Conservation (phyloP, 1,140 invertebrate species). For the Drosophila triauraria region DNA sequence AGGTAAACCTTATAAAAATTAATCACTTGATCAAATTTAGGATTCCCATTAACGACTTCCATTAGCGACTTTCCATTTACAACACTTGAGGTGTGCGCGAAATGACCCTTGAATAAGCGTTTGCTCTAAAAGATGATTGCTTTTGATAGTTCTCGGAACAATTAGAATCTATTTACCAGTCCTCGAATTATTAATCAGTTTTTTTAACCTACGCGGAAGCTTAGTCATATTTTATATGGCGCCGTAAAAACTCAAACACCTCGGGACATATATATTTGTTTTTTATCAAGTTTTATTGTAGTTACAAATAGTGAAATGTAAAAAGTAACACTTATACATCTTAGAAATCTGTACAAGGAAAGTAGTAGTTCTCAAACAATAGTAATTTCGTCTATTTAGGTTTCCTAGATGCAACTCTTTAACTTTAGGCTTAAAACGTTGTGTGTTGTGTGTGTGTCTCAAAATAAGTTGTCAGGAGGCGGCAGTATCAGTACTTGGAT, state of each 20-base stretch:
- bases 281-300: slow-evolving; percentile 37
- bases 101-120: slow-evolving; percentile 12
- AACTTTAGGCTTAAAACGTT: slow-evolving; percentile 56
- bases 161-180: slow-evolving; percentile 6
- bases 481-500: slow-evolving; percentile 43
- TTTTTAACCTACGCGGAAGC: not conserved
- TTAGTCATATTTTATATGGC: too few species aligned
- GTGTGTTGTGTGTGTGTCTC: slow-evolving; percentile 35
- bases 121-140: slow-evolving; percentile 4
- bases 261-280: not conserved
- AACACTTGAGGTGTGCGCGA: slow-evolving; percentile 20
- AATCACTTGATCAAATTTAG: slow-evolving; percentile 33
- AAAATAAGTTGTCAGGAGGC: slow-evolving; percentile 53
- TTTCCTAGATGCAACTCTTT: slow-evolving; percentile 24
- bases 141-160: slow-evolving; percentile 31
- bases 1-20: slow-evolving; percentile 10
- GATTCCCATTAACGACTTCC: slow-evolving; percentile 20
- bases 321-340: slow-evolving; percentile 57
- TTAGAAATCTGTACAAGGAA: slow-evolving; percentile 63
- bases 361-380: slow-evolving; percentile 37
- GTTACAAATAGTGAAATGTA: slow-evolving; percentile 53
- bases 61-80: slow-evolving; percentile 32
- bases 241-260: not conserved
- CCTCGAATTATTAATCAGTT: slow-evolving; percentile 4
- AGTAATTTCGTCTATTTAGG: slow-evolving; percentile 29